Evolutionary conservation across 2,888 invertebrate species (phyloP), one percentile per base, ranked within the genome.

Genomic region (Microchrysa polita): DNA sequence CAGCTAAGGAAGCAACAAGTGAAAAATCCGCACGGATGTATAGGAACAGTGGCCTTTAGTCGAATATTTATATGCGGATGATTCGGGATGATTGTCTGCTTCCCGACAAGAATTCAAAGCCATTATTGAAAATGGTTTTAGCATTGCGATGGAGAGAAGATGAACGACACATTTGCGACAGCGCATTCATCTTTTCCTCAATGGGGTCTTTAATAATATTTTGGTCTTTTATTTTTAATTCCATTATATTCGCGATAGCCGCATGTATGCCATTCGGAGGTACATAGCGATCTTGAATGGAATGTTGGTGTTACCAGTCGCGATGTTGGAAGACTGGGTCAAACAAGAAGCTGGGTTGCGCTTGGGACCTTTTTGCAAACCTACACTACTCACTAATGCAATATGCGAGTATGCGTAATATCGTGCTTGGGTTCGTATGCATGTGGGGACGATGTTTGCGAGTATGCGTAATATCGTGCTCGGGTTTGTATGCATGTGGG

Each of bases 141-240:
- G n/a, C 34, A 53, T 34, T 7, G 27, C 27, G 27, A 7, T 34
- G 27, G 27, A 34, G 27, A 14, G 53, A 53, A 67, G 27, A 52
- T 53, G 57, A 69, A 69, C 18, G 57, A 69, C 34, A 67, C 34
- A 34, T 53, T 55, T 57, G 57, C 69, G 69, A 69, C 69, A 69
- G 69, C 55, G 40, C 69, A 69, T 69, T 69, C 69, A 57, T 69
- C 69, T 69, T 69, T 69, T 69, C 69, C 57, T 69, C 69, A 69
- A 69, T 69, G 69, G 69, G 69, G 69, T 69, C 69, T 69, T 69
- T 69, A 67, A 67, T 67, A 65, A 65, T 65, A 65, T 65, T 65
- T 65, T 48, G 65, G 44, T 48, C n/a, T 65, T 65, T 65, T 65
- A 48, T n/a, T n/a, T n/a, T n/a, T n/a, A n/a, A n/a, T n/a, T n/a